Conservation (phyloP, 2,113 vertebrate species). For the Periophthalmus modestus region DNA sequence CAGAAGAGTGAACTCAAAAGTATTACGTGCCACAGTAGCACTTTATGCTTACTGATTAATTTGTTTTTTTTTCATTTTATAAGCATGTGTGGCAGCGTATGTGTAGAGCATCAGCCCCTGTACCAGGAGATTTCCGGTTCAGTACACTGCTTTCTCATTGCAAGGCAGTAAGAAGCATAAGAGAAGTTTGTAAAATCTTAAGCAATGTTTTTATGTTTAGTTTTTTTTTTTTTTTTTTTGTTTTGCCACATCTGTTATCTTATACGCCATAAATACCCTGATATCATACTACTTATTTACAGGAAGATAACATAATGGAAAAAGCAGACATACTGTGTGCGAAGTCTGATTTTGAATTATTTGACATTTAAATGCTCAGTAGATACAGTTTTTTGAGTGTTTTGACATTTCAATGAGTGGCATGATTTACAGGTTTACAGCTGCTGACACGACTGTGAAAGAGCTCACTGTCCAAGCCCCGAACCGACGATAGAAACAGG, state of each 20-base stretch:
- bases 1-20: too few species aligned
- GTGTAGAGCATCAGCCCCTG: too few species aligned
- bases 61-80: too few species aligned
- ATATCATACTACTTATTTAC: not conserved
- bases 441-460: slow-evolving; percentile 6
- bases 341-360: not conserved
- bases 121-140: too few species aligned
- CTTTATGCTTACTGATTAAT: too few species aligned
- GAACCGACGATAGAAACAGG: slow-evolving; percentile 26
- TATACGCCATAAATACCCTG: not conserved
- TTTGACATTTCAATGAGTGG: slow-evolving; percentile 23
- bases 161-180: not conserved
- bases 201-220: not conserved
- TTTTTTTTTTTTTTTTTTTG: too few species aligned
- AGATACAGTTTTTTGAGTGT: not conserved
- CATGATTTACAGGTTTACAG: slow-evolving; percentile 27
- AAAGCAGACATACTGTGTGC: not conserved
- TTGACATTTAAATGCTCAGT: slow-evolving; percentile 14
- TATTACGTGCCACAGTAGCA: too few species aligned
- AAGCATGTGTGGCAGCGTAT: too few species aligned
- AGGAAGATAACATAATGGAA: not conserved
- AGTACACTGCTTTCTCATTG: too few species aligned
- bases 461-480: slow-evolving; percentile 15
- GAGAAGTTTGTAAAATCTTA: not conserved
- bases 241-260: not conserved